Conservation (phyloP, 2,113 vertebrate species). For the Okapia johnstoni region DNA sequence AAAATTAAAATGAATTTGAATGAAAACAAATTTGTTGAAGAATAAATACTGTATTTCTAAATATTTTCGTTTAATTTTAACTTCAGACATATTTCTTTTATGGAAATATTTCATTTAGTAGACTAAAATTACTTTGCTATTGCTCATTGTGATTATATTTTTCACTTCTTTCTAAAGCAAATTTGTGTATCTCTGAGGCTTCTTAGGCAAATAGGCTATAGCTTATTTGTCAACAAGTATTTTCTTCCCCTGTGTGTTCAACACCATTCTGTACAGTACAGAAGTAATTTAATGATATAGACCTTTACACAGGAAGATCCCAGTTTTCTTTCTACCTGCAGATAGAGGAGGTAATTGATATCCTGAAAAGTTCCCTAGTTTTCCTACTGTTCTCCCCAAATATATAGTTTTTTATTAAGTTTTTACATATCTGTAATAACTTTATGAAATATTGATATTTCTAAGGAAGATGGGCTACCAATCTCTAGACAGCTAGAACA, state of each 20-base stretch:
- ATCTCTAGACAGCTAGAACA: background rate
- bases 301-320: background rate
- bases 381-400: background rate
- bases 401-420: background rate
- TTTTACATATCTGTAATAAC: background rate
- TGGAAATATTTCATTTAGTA: background rate
- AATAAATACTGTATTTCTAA: background rate
- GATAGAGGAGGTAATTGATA: background rate
- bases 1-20: background rate
- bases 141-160: background rate
- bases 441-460: background rate
- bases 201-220: background rate
- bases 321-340: background rate
- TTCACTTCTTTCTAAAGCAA: background rate
- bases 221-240: background rate
- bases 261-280: rapidly evolving
- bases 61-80: background rate
- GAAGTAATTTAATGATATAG: too few relatives aligned
- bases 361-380: background rate
- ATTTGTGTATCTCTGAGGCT: background rate
- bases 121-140: background rate
- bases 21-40: background rate
- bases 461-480: background rate
- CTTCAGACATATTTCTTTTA: background rate
- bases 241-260: background rate